These are phyloP conservation scores for Parnassius mnemosyne DNA, from an alignment of 2,888 invertebrate genomes.

Conservation along the genomic window DNA sequence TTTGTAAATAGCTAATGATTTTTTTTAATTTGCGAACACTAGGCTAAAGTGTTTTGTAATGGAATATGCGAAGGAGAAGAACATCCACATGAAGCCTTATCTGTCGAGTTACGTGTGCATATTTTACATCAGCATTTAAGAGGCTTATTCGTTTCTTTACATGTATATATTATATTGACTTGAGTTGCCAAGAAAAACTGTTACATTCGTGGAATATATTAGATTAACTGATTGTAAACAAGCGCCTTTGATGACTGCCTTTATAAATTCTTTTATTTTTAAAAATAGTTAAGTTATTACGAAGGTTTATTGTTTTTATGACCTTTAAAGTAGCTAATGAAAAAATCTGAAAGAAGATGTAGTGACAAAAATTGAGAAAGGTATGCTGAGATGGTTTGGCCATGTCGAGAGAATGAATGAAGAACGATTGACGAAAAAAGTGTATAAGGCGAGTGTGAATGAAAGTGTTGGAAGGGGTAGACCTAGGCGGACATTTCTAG, in stretches of 20 bases:
- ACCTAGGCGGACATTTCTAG: too few relatives aligned
- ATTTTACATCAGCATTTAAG: constrained; percentile 42
- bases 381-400: too few relatives aligned
- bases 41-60: constrained; percentile 1
- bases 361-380: too few relatives aligned
- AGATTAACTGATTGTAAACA: constrained; percentile 13
- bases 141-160: constrained; percentile 35
- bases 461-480: too few relatives aligned
- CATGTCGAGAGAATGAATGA: too few relatives aligned
- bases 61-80: constrained; percentile 17
- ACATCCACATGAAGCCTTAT: constrained; percentile 45
- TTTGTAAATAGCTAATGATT: neutral
- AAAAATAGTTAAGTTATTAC: too few relatives aligned
- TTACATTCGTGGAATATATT: constrained; percentile 18
- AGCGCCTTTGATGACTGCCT: constrained; percentile 2
- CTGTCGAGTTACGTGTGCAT: constrained; percentile 40
- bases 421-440: too few relatives aligned
- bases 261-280: too few relatives aligned
- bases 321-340: too few relatives aligned
- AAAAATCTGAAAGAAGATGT: too few relatives aligned
- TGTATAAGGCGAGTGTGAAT: too few relatives aligned
- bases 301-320: too few relatives aligned
- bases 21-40: neutral
- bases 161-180: constrained; percentile 16
- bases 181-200: constrained; percentile 21